Evolutionary conservation across 1,140 invertebrate genomes (phyloP).

Genomic region (Apis dorsata): DNA sequence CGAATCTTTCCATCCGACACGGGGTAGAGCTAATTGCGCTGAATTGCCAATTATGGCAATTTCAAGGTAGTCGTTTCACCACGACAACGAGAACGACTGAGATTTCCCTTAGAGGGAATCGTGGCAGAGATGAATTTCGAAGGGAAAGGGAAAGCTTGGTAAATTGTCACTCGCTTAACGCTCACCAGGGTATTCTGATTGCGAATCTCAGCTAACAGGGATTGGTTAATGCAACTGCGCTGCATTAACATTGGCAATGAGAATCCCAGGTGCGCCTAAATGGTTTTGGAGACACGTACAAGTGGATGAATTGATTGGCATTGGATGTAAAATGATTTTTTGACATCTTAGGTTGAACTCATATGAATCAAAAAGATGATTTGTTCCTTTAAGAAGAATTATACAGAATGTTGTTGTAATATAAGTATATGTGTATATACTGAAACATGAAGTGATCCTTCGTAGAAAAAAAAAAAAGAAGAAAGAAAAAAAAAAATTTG

Average conservation of each 20-base stretch:
- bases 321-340: no score
- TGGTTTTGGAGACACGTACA: not conserved
- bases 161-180: conserved; percentile 30
- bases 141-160: not conserved
- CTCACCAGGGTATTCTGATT: conserved; percentile 17
- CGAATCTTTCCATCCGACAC: conserved; percentile 13
- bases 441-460: no score
- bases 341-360: no score
- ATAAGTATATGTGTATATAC: no score
- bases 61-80: not conserved
- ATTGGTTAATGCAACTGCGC: conserved; percentile 12
- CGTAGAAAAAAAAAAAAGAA: no score
- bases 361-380: no score
- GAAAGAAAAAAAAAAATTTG: no score
- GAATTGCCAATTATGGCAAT: conserved; percentile 46
- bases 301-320: not conserved
- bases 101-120: conserved; percentile 1
- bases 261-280: not conserved
- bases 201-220: not conserved
- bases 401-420: no score
- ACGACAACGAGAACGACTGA: not conserved
- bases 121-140: conserved; percentile 5
- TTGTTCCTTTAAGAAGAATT: no score
- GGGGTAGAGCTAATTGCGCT: conserved; percentile 31
- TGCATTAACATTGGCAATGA: conserved; percentile 34